Evolutionary conservation across 1,140 invertebrate genomes (phyloP).

Genomic region (Drosophila murphyi): DNA sequence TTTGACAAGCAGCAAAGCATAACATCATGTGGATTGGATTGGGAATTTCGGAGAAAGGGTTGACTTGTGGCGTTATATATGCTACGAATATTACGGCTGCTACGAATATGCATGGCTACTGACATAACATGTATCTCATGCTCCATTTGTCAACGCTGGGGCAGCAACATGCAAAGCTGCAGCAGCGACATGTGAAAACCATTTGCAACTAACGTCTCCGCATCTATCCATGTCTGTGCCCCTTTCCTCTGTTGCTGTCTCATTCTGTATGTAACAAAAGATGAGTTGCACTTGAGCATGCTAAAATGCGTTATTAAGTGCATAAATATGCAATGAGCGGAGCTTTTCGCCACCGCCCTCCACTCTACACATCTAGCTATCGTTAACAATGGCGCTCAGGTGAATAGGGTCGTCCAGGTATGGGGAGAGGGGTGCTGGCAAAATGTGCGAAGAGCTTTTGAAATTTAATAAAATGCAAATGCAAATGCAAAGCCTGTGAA

Average conservation of each 20-base stretch:
- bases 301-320: constrained; percentile 83
- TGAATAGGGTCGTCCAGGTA: constrained; percentile 47
- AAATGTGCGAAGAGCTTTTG: constrained; percentile 69
- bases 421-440: constrained; percentile 2
- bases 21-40: constrained; percentile 36
- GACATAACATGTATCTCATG: constrained; percentile 57
- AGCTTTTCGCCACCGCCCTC: constrained; percentile 12
- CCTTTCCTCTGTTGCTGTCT: background rate
- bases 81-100: no score
- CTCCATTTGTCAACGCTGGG: constrained; percentile 69
- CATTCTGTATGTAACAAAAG: constrained; percentile 68
- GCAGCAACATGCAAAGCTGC: background rate
- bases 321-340: constrained; percentile 79
- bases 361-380: background rate
- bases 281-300: constrained; percentile 81
- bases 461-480: constrained; percentile 84
- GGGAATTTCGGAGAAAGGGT: constrained; percentile 22
- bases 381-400: constrained; percentile 63
- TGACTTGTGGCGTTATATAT: constrained; percentile 4
- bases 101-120: constrained; percentile 53
- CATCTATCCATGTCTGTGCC: background rate
- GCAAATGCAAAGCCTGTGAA: constrained; percentile 72
- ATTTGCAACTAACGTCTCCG: constrained; percentile 48
- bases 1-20: constrained; percentile 41
- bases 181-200: constrained; percentile 45